These are phyloP conservation scores for Esperia sulphurella DNA, from an alignment of 2,888 invertebrate genomes.

Conservation along the genomic window DNA sequence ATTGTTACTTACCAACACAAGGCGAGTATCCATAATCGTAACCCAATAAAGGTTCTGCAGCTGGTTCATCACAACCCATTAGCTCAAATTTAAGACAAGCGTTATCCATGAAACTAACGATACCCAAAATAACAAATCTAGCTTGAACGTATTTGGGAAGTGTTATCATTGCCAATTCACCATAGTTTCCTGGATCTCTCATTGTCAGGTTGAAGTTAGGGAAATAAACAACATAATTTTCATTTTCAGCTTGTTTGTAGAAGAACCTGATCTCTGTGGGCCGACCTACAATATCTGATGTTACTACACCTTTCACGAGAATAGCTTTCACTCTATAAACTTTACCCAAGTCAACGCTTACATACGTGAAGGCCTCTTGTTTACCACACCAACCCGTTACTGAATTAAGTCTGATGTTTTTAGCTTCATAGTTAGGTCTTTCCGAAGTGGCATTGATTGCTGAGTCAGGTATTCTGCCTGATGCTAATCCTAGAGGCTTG, in stretches of 20 bases:
- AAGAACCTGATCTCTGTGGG: conserved; percentile 98
- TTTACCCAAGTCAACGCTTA: conserved; percentile 95
- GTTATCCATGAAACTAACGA: conserved; percentile 97
- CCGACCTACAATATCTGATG: conserved; percentile 95
- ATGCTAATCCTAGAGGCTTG: conserved; percentile 92
- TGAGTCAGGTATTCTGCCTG: conserved; percentile 95
- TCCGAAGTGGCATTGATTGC: conserved; percentile 97
- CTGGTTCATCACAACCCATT: conserved; percentile 96
- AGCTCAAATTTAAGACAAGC: conserved; percentile 97
- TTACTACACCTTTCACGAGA: conserved; percentile 95
- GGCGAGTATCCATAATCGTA: conserved; percentile 96
- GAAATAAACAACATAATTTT: conserved; percentile 97
- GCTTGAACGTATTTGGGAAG: conserved; percentile 96
- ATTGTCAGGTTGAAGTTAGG: conserved; percentile 97
- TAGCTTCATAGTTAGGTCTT: conserved; percentile 94
- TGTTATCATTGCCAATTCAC: conserved; percentile 97
- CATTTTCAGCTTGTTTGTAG: conserved; percentile 95
- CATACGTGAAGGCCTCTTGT: conserved; percentile 96
- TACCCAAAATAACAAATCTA: conserved; percentile 95
- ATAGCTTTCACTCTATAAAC: conserved; percentile 96
- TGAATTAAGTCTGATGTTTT: conserved; percentile 92
- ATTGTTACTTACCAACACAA: conserved; percentile 84
- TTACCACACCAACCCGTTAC: conserved; percentile 99
- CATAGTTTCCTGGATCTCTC: conserved; percentile 96
- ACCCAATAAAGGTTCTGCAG: conserved; percentile 89